Base-by-base conservation (phyloP, 2,113 vertebrate genomes). In the Barbus barbus region DNA sequence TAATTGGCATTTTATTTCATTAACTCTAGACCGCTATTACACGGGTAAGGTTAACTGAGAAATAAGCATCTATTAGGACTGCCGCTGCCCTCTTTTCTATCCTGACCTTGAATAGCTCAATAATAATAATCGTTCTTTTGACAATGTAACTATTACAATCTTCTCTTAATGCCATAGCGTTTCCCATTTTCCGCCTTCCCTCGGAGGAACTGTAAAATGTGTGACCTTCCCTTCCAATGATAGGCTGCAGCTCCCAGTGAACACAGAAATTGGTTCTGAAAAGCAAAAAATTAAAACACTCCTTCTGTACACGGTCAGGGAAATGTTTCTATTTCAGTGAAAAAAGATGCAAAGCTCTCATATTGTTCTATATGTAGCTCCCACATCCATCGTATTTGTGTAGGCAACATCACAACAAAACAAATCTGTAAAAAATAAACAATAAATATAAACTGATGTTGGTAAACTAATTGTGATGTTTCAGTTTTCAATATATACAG, bases 61-160 rank as follows among this genome's bases (percentile, higher is more conserved):
- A 82, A 82, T 71, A 82, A 71, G 80, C 63, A 71, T 82, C 46
- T 71, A 82, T 82, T 82, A 82, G 44, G 44, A 71, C 65, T 36
- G 31, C 4, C 2, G 7, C 65, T 71, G 48, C 63, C 78, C 60
- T 80, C 41, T 80, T 80, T 46, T 65, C 41, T 26, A 80, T 80
- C 11, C 26, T 80, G 80, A 82, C 80, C 80, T 82, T 82, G 80
- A 53, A 41, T 11, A n/a, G 44, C 65, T 82, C 80, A 82, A 82
- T 71, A 82, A 72, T 56, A 51, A 56, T 38, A 71, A 96, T 98
- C 98, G 97, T 97, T 99, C 98, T 98, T 98, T 99, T 98, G 91
- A 95, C 95, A 94, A 95, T 97, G 98, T 94, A 94, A 92, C 56
- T 65, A 83, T 76, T 4, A 77, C 67, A 87, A 77, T 56, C 84